These are phyloP conservation scores for Lithophane ornitopus DNA, from an alignment of 2,888 invertebrate genomes.

Conservation along the genomic window DNA sequence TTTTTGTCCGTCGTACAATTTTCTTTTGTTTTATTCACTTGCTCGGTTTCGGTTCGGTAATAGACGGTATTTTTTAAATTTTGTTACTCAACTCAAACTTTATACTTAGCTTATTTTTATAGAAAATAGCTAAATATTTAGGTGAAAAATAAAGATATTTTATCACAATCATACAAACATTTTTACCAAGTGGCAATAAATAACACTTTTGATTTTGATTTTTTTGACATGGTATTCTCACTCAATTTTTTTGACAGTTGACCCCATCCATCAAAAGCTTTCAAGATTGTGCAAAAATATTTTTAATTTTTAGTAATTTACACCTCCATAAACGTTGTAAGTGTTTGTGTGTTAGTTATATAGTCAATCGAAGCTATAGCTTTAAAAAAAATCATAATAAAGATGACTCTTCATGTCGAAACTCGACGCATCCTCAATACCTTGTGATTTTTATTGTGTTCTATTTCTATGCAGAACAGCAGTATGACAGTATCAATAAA, in stretches of 20 bases:
- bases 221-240: conserved; percentile 36
- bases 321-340: conserved; percentile 64
- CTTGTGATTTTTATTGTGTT: conserved; percentile 81
- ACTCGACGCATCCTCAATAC: conserved; percentile 56
- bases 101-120: no score
- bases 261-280: conserved; percentile 67
- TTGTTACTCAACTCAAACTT: not conserved
- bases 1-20: not conserved
- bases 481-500: conserved; percentile 72
- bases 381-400: no score
- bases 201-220: conserved; percentile 15
- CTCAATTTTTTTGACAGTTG: conserved; percentile 71
- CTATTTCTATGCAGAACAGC: conserved; percentile 79
- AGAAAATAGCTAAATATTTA: not conserved
- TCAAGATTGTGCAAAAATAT: conserved; percentile 59
- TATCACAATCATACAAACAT: not conserved
- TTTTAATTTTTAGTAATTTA: conserved; percentile 51
- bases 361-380: not conserved
- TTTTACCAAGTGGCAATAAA: conserved; percentile 20
- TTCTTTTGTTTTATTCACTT: not conserved
- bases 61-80: not conserved
- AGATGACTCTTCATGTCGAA: conserved; percentile 7
- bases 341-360: conserved; percentile 50
- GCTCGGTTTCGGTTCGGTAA: not conserved
- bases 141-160: not conserved